Evolutionary conservation across 2,888 invertebrate species (phyloP), one percentile per base, ranked within the genome.

Genomic region (Dicroscelio sp.): DNA sequence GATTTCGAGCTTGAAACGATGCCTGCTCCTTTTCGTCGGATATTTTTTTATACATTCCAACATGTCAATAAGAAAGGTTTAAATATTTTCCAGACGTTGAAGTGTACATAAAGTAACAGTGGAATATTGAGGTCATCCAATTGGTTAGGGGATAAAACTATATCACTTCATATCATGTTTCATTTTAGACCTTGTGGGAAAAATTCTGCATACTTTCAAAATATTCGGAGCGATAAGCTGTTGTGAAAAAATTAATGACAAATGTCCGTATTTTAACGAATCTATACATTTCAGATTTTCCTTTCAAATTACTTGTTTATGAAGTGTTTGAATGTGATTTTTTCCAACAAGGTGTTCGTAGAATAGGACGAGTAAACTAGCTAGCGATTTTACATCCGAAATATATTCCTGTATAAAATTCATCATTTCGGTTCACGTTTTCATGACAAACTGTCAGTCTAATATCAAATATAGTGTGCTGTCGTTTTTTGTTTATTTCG

Each of bases 11-110:
- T 86, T 86, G 58, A 65, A 48, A 48, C 20, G 48, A 48, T 48
- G 48, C 14, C 48, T 48, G 69, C 55, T 85, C 55, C 31, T 52
- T 69, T 86, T 60, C 43, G 69, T 86, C 69, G 30, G 25, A 86
- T 86, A 86, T 86, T 86, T 86, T 58, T 85, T 85, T 86, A 78
- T 86, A 86, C 27, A 86, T 78, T 86, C 58, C 27, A 86, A 86
- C 69, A 78, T 76, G 85, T 86, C 85, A 86, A 86, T 86, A 78
- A 85, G 58, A 75, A 75, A 84, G 76, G 27, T 85, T 83, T 76
- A 67, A 67, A 63, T 85, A 85, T 76, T 67, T 76, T 85, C 58
- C 35, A 65, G 25, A 48, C 58, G 60, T 85, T 76, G 63, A 76
- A 48, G 58, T 85, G 85, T 85, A 85, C 75, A 85, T 85, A 85